Evolutionary conservation across 2,113 vertebrate species (phyloP), one percentile per base, ranked within the genome.

Genomic region (Ciconia stormi): DNA sequence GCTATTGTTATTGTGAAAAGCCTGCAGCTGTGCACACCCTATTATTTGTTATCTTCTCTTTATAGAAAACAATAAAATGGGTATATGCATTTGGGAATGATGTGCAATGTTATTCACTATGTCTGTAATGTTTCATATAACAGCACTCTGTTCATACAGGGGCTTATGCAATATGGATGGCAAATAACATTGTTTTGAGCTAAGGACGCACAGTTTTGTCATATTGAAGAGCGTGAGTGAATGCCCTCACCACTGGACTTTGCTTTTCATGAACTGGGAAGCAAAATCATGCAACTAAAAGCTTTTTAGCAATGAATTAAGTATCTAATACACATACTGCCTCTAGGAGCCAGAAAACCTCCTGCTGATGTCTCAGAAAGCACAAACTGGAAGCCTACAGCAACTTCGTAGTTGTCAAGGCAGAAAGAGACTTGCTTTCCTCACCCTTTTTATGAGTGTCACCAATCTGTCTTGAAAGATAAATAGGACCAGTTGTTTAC

Each of bases 111-210:
- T 44, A 65, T 74, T 62, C 5, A 13, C 49, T 55, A 38, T 4
- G 2, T 38, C 29, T 82, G 38, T 25, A 58, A 34, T 20, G 14
- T 29, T 70, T 81, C n/a, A 10, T 11, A 17, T 42, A 34, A 40
- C 3, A 27, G 20, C 4, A 4, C 2, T 0, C 3, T 72, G 7
- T 59, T 77, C 34, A 23, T 44, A 11, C 6, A 18, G 25, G 11
- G 7, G 3, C 4, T 74, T 77, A 11, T 55, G 63, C 21, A 55
- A 13, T 36, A 6, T 8, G 13, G 25, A 23, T 65, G 66, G 11
- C 25, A 44, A 89, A 49, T n/a, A 52, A 4, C 19, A 13, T 22
- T 62, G 25, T 21, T 89, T 81, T 63, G 19, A 70, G 25, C 34
- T 62, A 42, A 34, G 25, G 4, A 15, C 30, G 13, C 7, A 7